These are phyloP conservation scores for Akabosia matsudoensis DNA, from an alignment of 1,140 invertebrate species.

Conservation along the genomic window DNA sequence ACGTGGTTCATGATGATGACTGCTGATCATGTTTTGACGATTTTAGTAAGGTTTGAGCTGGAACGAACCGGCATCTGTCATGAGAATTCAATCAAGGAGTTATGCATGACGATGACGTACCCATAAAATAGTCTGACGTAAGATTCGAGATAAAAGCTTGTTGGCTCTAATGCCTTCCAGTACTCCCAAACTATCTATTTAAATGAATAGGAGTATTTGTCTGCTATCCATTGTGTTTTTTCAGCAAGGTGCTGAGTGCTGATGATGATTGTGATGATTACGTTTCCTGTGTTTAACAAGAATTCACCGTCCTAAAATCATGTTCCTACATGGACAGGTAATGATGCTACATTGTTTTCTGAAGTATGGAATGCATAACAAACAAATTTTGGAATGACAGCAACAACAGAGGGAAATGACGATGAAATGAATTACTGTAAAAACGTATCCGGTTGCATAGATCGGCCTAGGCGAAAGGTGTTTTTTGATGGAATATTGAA, in stretches of 20 bases:
- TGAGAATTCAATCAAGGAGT: slow-evolving; percentile 11
- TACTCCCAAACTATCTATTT: too few species aligned
- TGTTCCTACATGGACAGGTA: background rate
- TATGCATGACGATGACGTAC: background rate
- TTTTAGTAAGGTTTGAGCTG: background rate
- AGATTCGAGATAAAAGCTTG: background rate
- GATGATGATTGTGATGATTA: background rate
- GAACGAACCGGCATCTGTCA: slow-evolving; percentile 9
- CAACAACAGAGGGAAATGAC: too few species aligned
- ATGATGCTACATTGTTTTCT: background rate
- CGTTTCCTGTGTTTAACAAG: slow-evolving; percentile 15
- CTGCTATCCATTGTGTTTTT: background rate
- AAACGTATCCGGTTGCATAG: too few species aligned
- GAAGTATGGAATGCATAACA: too few species aligned
- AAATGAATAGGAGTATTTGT: background rate
- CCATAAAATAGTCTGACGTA: background rate
- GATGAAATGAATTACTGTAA: too few species aligned
- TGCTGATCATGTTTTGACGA: background rate
- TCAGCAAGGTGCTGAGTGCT: too few species aligned
- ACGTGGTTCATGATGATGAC: background rate
- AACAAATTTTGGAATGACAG: background rate
- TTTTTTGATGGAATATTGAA: too few species aligned
- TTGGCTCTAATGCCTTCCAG: background rate
- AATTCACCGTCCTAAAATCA: background rate
- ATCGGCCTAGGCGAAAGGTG: too few species aligned